Percentiles rank a stretch among this genome's conserved stretches.
These are phyloP conservation scores for Liopterus haemorrhoidalis DNA, from an alignment of 2,888 invertebrate species.

Conservation along the genomic window DNA sequence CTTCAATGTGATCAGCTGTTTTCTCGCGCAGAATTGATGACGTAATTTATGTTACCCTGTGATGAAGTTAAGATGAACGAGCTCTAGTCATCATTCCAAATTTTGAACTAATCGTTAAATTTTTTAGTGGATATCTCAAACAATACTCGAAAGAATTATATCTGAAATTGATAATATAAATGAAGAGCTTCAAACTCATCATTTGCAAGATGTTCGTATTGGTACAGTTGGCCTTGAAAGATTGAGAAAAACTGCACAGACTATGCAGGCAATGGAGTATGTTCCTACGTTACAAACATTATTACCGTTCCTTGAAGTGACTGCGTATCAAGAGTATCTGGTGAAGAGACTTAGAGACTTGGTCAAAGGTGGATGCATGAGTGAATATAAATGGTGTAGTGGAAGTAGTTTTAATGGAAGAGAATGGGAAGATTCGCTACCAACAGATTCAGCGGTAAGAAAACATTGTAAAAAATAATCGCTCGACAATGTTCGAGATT, in stretches of 20 bases:
- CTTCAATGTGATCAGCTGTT: too few species aligned
- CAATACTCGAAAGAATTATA: slow-evolving; percentile 70
- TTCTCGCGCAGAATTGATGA: too few species aligned
- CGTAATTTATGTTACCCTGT: too few species aligned
- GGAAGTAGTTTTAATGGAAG: slow-evolving; percentile 68
- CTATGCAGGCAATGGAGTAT: slow-evolving; percentile 46
- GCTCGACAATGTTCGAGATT: too few species aligned
- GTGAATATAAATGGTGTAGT: slow-evolving; percentile 82
- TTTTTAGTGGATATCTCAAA: slow-evolving; percentile 77
- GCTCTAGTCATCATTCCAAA: slow-evolving; percentile 1
- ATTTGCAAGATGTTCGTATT: slow-evolving; percentile 60
- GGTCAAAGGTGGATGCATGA: slow-evolving; percentile 78
- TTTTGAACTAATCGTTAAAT: slow-evolving; percentile 1
- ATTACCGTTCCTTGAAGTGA: slow-evolving; percentile 75
- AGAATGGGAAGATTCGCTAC: slow-evolving; percentile 75
- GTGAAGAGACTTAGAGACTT: slow-evolving; percentile 73
- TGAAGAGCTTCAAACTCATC: slow-evolving; percentile 62
- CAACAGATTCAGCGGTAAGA: slow-evolving; percentile 78
- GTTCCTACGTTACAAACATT: slow-evolving; percentile 58
- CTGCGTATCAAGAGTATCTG: slow-evolving; percentile 79
- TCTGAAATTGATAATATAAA: slow-evolving; percentile 69
- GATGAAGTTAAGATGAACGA: too few species aligned
- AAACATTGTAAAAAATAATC: slow-evolving; percentile 8
- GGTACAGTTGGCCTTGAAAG: slow-evolving; percentile 67
- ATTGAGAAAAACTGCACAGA: slow-evolving; percentile 66